A percentile compares a stretch with the other conserved stretches of the same genome.
These are phyloP conservation scores for Apogon hyalosoma DNA, from an alignment of 2,797 vertebrate genomes.

Conservation along the genomic window DNA sequence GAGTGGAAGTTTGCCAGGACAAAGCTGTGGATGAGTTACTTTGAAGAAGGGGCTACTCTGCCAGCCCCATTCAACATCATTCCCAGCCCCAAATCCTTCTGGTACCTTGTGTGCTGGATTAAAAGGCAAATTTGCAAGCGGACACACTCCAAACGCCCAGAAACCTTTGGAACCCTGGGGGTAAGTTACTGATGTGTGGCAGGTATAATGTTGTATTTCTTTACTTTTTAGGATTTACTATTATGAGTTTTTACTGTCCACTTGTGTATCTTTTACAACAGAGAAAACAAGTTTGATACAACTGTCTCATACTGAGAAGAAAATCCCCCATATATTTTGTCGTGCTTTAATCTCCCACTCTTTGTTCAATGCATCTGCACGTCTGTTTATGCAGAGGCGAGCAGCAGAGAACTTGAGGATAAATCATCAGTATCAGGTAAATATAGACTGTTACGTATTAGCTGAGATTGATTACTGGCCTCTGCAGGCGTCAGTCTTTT, in stretches of 20 bases:
- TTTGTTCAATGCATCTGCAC: constrained; percentile 9
- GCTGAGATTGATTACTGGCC: constrained; percentile 14
- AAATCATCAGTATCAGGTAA: constrained; percentile 98
- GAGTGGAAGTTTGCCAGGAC: constrained; percentile 99
- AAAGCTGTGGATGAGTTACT: constrained; percentile 99
- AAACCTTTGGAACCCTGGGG: constrained; percentile 93
- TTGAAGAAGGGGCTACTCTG: constrained; percentile 97
- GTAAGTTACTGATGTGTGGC: constrained; percentile 77
- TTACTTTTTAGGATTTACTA: no score
- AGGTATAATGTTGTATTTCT: no score
- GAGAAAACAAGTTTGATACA: constrained; percentile 4
- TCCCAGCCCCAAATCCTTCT: constrained; percentile 94
- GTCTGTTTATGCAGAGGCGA: constrained; percentile 85
- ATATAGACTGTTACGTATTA: constrained; percentile 21
- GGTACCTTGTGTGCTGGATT: constrained; percentile 94
- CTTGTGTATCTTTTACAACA: neutral
- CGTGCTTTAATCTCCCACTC: constrained; percentile 4
- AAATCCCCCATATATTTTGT: neutral
- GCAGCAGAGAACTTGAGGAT: constrained; percentile 95
- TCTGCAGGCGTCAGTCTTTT: constrained; percentile 5
- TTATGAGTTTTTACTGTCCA: neutral
- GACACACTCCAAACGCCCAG: constrained; percentile 85
- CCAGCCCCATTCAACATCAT: constrained; percentile 97
- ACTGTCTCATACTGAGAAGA: constrained; percentile 10
- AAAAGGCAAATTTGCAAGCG: constrained; percentile 91